A percentile compares a stretch with the other conserved stretches of the same genome.
These are phyloP conservation scores for Gnathochromis pfefferi DNA, from an alignment of 2,113 vertebrate species.

Conservation along the genomic window DNA sequence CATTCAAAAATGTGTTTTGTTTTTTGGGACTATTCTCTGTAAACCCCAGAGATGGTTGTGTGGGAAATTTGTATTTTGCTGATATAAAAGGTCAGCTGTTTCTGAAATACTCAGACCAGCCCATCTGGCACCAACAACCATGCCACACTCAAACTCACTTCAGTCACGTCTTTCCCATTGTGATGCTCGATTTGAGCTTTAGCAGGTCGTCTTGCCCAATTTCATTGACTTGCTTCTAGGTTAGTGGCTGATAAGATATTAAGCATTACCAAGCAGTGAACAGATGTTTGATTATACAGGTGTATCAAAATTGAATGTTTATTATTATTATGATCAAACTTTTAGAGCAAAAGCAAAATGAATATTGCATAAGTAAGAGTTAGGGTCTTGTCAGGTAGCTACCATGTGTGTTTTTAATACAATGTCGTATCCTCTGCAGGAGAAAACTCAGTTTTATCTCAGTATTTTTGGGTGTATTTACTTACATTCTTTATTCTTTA, in stretches of 20 bases:
- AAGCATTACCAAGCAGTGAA: neutral
- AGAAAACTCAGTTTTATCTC: neutral
- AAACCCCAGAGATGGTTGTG: neutral
- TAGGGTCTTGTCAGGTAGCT: neutral
- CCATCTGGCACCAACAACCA: neutral
- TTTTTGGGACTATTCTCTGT: neutral
- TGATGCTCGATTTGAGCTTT: neutral
- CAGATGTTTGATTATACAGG: neutral
- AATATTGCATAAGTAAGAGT: neutral
- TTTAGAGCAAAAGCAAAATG: neutral
- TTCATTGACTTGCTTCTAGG: neutral
- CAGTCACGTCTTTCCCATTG: neutral
- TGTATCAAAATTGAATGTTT: neutral
- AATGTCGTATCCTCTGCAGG: neutral
- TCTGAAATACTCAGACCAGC: neutral
- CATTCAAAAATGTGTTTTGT: neutral
- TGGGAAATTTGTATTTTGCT: neutral
- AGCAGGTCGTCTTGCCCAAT: neutral
- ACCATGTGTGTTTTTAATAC: neutral
- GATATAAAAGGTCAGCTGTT: neutral
- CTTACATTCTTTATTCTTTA: neutral
- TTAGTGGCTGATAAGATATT: neutral
- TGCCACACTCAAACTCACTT: neutral
- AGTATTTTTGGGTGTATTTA: neutral
- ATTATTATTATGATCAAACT: neutral